Percentiles rank a stretch among this genome's conserved stretches.
Conservation (phyloP, 2,113 vertebrate species). For the Pseudolaguvia tuberculata region DNA sequence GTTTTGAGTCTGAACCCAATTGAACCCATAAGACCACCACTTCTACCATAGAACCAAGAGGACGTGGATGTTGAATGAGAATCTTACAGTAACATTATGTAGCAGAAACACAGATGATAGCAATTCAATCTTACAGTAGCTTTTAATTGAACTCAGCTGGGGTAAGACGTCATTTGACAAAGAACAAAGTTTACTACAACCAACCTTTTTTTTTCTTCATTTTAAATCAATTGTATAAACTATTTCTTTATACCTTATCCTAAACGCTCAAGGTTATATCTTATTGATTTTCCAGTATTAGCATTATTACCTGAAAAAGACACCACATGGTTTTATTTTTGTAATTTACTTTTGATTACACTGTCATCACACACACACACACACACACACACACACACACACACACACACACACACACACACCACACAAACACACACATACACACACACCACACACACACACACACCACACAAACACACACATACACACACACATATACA, state of each 20-base stretch:
- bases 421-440: too few relatives aligned
- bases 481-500: too few relatives aligned
- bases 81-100: neutral
- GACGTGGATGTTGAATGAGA: neutral
- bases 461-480: too few relatives aligned
- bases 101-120: neutral
- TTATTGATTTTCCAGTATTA: neutral
- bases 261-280: neutral
- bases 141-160: neutral
- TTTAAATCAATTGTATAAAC: neutral
- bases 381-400: constrained; percentile 16
- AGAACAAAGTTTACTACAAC: neutral
- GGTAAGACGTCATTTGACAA: neutral
- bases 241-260: constrained; percentile 1
- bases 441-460: too few relatives aligned
- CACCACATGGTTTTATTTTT: constrained; percentile 28
- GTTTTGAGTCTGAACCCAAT: too few relatives aligned
- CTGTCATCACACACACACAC: constrained; percentile 5
- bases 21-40: neutral
- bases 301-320: constrained; percentile 13
- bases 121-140: neutral
- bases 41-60: neutral
- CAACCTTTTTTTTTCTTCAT: neutral
- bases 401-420: too few relatives aligned
- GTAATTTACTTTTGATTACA: neutral